phyloP scores from a whole-genome alignment of 2,113 vertebrate genomes.

The Myotis brandtii region DNA sequence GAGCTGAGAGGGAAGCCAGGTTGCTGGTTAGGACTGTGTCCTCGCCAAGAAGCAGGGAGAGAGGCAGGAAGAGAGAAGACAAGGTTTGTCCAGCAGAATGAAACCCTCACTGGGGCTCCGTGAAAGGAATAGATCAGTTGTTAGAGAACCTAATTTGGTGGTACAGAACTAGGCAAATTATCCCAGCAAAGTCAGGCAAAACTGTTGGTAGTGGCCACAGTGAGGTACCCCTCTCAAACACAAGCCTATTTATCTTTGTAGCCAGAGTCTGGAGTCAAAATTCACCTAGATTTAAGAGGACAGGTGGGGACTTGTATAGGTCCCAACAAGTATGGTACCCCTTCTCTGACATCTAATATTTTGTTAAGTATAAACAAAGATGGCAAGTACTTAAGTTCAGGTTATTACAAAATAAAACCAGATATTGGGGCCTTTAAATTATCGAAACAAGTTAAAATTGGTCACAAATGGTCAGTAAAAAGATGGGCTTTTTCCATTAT shows the following conservation, averaged over 20 bases:
- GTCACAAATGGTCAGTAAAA: background rate
- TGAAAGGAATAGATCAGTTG: background rate
- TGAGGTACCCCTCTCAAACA: background rate
- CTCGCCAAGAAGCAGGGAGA: background rate
- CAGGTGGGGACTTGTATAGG: background rate
- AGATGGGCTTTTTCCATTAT: background rate
- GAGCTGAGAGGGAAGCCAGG: background rate
- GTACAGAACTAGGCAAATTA: background rate
- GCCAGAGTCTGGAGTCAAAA: background rate
- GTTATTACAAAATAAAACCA: background rate
- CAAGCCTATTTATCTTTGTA: background rate
- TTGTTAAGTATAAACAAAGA: constrained; percentile 19
- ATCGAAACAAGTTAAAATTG: background rate
- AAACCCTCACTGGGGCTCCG: background rate
- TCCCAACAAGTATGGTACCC: background rate
- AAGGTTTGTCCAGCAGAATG: background rate
- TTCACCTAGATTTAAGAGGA: background rate
- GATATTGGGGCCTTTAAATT: background rate
- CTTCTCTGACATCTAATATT: background rate
- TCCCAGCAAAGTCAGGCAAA: background rate
- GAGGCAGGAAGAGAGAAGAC: background rate
- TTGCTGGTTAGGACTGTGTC: background rate
- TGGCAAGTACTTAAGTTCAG: background rate
- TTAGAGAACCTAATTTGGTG: background rate
- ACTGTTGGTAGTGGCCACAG: background rate